A percentile compares a stretch with the other conserved stretches of the same genome.
Conservation (phyloP, 2,888 invertebrate species). For the Stegana nigrithorax region DNA sequence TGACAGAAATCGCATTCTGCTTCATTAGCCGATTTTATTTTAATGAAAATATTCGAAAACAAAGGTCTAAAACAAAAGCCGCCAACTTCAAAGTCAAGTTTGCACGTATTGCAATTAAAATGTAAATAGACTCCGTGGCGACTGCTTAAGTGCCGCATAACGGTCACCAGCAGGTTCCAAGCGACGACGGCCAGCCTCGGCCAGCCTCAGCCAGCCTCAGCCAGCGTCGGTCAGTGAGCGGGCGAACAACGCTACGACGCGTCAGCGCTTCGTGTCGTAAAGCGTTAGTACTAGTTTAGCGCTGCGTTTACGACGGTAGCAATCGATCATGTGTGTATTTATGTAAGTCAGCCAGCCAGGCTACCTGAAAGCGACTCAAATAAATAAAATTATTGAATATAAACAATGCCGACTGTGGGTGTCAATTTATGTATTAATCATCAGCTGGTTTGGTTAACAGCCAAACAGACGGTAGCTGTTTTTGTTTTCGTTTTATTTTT, state of each 20-base stretch:
- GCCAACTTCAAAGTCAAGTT: conserved; percentile 18
- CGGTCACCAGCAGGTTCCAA: neutral
- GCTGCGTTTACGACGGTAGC: too few relatives aligned
- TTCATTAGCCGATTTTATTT: conserved; percentile 22
- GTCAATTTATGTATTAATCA: conserved; percentile 1
- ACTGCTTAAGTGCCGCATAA: neutral
- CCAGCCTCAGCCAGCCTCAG: too few relatives aligned
- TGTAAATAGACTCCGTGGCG: conserved; percentile 9
- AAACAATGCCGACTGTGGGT: too few relatives aligned
- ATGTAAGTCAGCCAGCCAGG: too few relatives aligned
- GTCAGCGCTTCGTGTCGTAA: too few relatives aligned
- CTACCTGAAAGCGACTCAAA: too few relatives aligned
- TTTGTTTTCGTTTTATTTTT: neutral
- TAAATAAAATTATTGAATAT: too few relatives aligned
- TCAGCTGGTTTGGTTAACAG: neutral
- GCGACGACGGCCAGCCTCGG: too few relatives aligned
- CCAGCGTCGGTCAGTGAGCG: too few relatives aligned
- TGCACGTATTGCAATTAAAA: neutral
- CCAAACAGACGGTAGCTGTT: neutral
- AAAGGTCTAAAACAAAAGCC: conserved; percentile 10
- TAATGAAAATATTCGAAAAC: conserved; percentile 6
- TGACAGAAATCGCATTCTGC: conserved; percentile 14
- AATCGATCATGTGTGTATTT: too few relatives aligned
- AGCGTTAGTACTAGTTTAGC: too few relatives aligned
- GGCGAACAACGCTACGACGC: too few relatives aligned